phyloP scores from a whole-genome alignment of 2,113 vertebrate genomes.

The Lonchura striata region DNA sequence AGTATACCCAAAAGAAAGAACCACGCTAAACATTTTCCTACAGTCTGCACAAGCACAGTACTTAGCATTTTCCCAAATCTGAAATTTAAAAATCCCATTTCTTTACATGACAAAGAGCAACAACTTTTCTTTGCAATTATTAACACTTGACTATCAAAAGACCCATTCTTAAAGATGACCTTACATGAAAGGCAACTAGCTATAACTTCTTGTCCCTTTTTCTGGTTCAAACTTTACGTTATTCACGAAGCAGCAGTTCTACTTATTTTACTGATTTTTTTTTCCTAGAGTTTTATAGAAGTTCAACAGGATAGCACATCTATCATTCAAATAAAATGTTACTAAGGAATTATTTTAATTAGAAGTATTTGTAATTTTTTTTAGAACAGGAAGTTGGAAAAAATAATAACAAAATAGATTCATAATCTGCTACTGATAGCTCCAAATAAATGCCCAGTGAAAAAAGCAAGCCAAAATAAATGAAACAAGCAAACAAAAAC shows the following conservation, averaged over 20 bases:
- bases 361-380: not conserved
- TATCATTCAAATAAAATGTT: not conserved
- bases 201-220: not conserved
- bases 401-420: not conserved
- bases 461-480: not conserved
- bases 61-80: conserved; percentile 20
- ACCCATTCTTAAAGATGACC: conserved; percentile 13
- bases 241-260: not conserved
- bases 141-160: conserved; percentile 38
- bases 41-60: conserved; percentile 15
- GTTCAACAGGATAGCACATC: not conserved
- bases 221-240: not conserved
- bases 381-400: not conserved
- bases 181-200: conserved; percentile 19
- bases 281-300: not conserved
- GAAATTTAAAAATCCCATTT: conserved; percentile 38
- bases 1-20: conserved; percentile 38
- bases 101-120: conserved; percentile 35
- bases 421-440: not conserved
- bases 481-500: not conserved
- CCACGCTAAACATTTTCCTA: conserved; percentile 42
- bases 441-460: not conserved
- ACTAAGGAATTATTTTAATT: not conserved
- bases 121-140: conserved; percentile 22
- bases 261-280: not conserved